Base-by-base conservation (phyloP, 2,797 vertebrate species). In the Pipistrellus kuhlii region DNA sequence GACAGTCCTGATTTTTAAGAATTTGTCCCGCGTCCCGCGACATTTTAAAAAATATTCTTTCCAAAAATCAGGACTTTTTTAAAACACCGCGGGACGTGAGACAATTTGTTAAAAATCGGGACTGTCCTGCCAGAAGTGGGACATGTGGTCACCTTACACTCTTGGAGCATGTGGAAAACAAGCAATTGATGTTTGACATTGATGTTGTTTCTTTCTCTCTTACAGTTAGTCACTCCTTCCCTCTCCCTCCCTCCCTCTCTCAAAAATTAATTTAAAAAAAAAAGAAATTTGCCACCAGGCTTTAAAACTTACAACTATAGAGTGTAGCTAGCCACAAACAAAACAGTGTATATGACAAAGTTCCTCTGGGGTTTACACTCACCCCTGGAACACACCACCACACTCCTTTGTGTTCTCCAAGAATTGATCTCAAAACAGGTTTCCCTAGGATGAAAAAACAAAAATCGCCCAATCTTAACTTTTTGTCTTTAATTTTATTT, bases 341-440 rank as follows among this genome's bases (percentile, higher is more conserved):
- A 95, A 95, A 87, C 6, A 75, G 10, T 71, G 27, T 88, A 25
- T 64, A 95, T 82, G 3, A 85, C 44, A 94, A 92, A 68, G 15
- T 84, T 94, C 46, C 94, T 86, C 82, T 90, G 88, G 62, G 51
- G 77, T 68, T 94, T 94, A 95, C 95, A 95, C 51, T 86, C 95
- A 97, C 92, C 96, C 86, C 93, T 96, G 92, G 92, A 97, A 96
- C 94, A 95, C 85, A 93, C 78, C 91, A 96, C 66, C 94, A 96
- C 55, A 96, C 90, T 95, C 93, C 94, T 93, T 86, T 96, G 90
- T 95, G 77, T 85, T 97, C 95, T 95, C 51, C 95, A 96, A 96
- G 92, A 96, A 93, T 64, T 96, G 92, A 94, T 91, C 88, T 91
- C 94, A 95, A 94, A 96, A 91, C 96, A 94, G 94, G 95, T 94